phyloP scores from a whole-genome alignment of 2,113 vertebrate genomes.

The Sterna hirundo region DNA sequence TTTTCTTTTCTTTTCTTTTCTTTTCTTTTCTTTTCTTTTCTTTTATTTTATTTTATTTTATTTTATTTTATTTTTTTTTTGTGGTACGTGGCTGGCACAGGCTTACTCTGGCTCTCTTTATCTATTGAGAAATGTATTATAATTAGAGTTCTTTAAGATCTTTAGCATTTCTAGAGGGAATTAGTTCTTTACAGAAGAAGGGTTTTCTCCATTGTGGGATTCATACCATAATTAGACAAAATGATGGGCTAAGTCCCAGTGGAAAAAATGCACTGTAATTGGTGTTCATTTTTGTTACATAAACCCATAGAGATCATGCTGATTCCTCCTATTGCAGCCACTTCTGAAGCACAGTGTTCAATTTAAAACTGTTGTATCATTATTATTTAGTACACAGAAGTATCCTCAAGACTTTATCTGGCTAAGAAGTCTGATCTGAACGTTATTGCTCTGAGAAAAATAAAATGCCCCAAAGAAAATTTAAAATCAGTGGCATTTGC shows the following conservation, averaged over 20 bases:
- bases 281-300: conserved; percentile 63
- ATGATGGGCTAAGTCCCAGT: conserved; percentile 41
- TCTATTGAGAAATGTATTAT: conserved; percentile 56
- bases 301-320: conserved; percentile 38
- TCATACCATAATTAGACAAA: conserved; percentile 72
- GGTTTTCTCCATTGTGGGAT: conserved; percentile 52
- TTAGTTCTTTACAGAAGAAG: conserved; percentile 48
- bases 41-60: no score
- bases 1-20: neutral
- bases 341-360: conserved; percentile 17
- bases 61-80: no score
- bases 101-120: neutral
- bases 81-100: neutral
- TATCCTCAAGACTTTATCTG: neutral
- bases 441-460: neutral
- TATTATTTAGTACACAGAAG: conserved; percentile 28
- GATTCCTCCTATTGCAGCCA: conserved; percentile 15
- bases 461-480: neutral
- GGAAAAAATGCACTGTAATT: conserved; percentile 59
- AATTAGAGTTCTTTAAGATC: conserved; percentile 41
- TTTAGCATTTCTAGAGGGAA: conserved; percentile 54
- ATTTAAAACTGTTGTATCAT: conserved; percentile 2
- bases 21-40: neutral
- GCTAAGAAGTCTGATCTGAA: neutral
- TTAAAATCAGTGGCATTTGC: neutral